These are phyloP conservation scores for Tetranychus truncatus DNA, from an alignment of 2,888 invertebrate genomes.

Conservation along the genomic window DNA sequence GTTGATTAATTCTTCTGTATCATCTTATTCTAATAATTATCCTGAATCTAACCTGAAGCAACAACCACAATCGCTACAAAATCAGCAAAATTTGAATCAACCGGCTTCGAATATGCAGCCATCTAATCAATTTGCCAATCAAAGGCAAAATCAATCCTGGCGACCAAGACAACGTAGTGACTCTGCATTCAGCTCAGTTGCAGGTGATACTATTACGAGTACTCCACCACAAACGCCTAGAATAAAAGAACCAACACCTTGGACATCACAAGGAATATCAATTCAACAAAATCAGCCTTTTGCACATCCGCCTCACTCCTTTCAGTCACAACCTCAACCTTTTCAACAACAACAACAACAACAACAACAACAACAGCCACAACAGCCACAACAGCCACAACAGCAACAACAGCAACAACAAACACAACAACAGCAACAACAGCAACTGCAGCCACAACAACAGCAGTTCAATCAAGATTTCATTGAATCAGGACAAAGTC, in stretches of 20 bases:
- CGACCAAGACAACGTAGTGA: background rate
- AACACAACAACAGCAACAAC: background rate
- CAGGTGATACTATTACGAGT: background rate
- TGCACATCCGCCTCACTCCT: background rate
- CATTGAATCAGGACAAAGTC: background rate
- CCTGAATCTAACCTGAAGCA: background rate
- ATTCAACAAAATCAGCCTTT: background rate
- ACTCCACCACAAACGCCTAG: background rate
- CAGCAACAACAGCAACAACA: background rate
- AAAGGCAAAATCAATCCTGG: background rate
- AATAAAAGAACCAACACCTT: background rate
- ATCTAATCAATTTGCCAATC: background rate
- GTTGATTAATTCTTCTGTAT: background rate
- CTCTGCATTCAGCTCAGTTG: background rate
- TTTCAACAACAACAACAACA: background rate
- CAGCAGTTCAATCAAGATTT: background rate
- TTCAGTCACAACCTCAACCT: background rate
- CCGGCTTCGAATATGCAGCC: background rate
- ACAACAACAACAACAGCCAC: background rate
- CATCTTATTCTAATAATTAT: background rate
- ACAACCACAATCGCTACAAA: background rate
- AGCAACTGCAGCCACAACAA: background rate
- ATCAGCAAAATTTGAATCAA: background rate
- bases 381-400: background rate
- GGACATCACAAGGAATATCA: background rate